These are phyloP conservation scores for Agrochola litura DNA, from an alignment of 2,888 invertebrate species.

Conservation along the genomic window DNA sequence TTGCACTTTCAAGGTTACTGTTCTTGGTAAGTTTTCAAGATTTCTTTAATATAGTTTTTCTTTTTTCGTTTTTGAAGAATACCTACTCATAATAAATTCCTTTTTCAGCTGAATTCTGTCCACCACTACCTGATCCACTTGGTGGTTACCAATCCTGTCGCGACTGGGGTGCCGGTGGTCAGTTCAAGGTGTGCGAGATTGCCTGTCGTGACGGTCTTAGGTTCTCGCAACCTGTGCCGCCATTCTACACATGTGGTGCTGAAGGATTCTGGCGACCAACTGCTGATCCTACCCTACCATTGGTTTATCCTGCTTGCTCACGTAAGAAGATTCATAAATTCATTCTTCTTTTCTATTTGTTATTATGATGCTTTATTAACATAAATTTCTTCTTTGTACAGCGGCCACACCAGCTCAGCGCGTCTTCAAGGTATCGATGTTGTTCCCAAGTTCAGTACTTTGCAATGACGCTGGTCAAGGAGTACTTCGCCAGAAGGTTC, in stretches of 20 bases:
- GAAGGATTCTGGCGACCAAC: constrained; percentile 99
- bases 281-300: constrained; percentile 93
- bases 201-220: constrained; percentile 95
- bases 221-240: constrained; percentile 98
- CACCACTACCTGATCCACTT: constrained; percentile 96
- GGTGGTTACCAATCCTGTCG: constrained; percentile 98
- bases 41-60: background rate
- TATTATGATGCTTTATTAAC: background rate
- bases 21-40: constrained; percentile 92
- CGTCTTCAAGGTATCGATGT: constrained; percentile 97
- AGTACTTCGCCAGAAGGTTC: constrained; percentile 96
- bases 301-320: constrained; percentile 98
- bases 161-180: constrained; percentile 98
- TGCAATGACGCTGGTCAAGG: constrained; percentile 99
- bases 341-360: background rate
- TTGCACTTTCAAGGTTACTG: constrained; percentile 97
- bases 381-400: constrained; percentile 76
- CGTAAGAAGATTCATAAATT: constrained; percentile 89
- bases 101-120: constrained; percentile 96
- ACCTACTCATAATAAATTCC: background rate
- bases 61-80: background rate
- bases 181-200: constrained; percentile 98
- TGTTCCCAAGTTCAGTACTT: constrained; percentile 98
- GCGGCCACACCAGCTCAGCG: constrained; percentile 97
- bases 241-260: constrained; percentile 99